phyloP scores from a whole-genome alignment of 2,113 vertebrate species.

The Neogobius melanostomus region DNA sequence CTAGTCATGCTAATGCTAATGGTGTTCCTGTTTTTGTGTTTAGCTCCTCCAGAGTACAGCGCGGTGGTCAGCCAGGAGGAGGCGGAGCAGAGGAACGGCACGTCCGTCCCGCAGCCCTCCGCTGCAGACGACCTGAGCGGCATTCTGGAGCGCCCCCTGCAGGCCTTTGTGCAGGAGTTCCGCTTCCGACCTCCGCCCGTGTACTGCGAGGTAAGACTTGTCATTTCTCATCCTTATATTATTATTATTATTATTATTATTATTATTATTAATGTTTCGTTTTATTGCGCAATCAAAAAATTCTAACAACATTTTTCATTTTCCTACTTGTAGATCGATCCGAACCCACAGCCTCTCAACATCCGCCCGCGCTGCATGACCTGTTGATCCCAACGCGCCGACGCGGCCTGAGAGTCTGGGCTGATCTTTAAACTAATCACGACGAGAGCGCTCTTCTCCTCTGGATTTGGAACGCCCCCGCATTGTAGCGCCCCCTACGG shows the following conservation, averaged over 20 bases:
- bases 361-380: conserved; percentile 93
- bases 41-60: conserved; percentile 93
- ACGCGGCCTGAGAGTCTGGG: conserved; percentile 11
- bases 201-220: conserved; percentile 85
- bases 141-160: conserved; percentile 82
- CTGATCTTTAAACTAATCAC: conserved; percentile 44
- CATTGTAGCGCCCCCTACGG: conserved; percentile 9
- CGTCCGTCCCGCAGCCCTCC: conserved; percentile 37
- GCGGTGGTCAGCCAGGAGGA: conserved; percentile 82
- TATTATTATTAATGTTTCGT: no score
- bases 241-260: no score
- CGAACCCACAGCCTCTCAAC: conserved; percentile 79
- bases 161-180: conserved; percentile 91
- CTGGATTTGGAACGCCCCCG: conserved; percentile 31
- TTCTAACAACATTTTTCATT: no score
- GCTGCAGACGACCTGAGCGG: conserved; percentile 65
- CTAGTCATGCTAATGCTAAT: conserved; percentile 16
- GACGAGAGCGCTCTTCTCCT: conserved; percentile 71
- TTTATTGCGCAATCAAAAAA: no score
- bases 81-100: conserved; percentile 47
- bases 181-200: conserved; percentile 89
- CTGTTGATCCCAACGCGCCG: conserved; percentile 77
- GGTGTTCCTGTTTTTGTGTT: neutral
- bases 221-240: neutral
- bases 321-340: conserved; percentile 82